phyloP scores from a whole-genome alignment of 2,113 vertebrate species.

The Mionectes macconnelli region DNA sequence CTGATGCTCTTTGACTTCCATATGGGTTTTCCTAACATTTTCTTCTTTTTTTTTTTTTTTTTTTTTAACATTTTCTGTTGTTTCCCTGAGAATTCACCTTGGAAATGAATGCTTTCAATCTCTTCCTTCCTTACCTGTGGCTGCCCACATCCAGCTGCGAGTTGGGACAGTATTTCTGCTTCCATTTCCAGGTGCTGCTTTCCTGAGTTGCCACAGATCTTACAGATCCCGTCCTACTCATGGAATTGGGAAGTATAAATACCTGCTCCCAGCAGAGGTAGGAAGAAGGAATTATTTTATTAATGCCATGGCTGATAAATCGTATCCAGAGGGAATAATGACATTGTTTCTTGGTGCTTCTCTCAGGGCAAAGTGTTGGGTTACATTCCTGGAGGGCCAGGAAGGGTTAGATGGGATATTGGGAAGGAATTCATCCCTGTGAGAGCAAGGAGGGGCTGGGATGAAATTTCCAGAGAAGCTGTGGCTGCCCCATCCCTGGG shows the following conservation, averaged over 20 bases:
- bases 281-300: background rate
- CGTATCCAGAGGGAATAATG: background rate
- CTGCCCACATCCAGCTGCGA: background rate
- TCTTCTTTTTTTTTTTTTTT: background rate
- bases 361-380: no score
- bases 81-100: background rate
- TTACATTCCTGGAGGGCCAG: background rate
- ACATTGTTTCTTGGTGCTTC: background rate
- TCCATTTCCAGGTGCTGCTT: conserved; percentile 51
- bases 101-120: background rate
- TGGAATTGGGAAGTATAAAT: conserved; percentile 84
- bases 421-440: background rate
- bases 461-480: background rate
- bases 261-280: conserved; percentile 81
- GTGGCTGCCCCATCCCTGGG: background rate
- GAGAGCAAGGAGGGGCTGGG: background rate
- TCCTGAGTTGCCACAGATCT: conserved; percentile 62
- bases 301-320: background rate
- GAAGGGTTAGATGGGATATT: background rate
- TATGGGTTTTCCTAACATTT: background rate
- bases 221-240: conserved; percentile 82
- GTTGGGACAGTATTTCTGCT: background rate
- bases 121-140: background rate
- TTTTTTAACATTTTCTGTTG: background rate
- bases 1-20: background rate